Conservation (phyloP, 92 coral and sea anemone species). For the Epizoanthus rinbou region DNA sequence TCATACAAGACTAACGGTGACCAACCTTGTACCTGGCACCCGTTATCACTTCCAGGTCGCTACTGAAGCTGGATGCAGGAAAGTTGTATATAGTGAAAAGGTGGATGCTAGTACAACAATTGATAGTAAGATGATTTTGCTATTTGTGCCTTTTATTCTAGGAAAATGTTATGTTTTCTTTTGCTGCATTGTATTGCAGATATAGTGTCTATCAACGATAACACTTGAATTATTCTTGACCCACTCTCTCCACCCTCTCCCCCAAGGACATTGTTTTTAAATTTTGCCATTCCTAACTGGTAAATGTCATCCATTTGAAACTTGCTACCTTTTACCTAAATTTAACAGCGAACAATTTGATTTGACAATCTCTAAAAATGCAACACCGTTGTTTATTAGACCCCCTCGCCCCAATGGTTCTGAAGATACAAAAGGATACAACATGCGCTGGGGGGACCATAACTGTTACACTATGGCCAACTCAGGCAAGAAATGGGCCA, state of each 20-base stretch:
- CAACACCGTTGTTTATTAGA: neutral
- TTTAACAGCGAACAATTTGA: no score
- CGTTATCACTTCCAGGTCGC: slow-evolving; percentile 5
- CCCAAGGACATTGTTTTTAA: no score
- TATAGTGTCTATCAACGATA: no score
- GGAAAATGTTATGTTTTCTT: no score
- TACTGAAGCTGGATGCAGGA: neutral
- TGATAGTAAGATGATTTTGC: neutral
- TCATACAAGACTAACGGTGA: neutral
- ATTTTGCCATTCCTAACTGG: no score
- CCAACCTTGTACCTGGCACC: slow-evolving; percentile 4
- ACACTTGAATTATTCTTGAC: no score
- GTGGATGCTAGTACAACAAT: neutral
- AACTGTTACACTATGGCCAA: slow-evolving; percentile 4
- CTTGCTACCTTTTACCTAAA: no score
- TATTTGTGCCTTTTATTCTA: neutral
- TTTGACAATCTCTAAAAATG: no score
- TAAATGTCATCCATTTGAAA: no score
- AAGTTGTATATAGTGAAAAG: neutral
- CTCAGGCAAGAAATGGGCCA: neutral
- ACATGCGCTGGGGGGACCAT: neutral
- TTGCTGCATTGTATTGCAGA: no score
- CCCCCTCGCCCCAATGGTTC: neutral
- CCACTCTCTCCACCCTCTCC: no score
- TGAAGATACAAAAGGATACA: neutral